Base-by-base conservation (phyloP, 1,140 invertebrate species). In the Acromyrmex heyeri region DNA sequence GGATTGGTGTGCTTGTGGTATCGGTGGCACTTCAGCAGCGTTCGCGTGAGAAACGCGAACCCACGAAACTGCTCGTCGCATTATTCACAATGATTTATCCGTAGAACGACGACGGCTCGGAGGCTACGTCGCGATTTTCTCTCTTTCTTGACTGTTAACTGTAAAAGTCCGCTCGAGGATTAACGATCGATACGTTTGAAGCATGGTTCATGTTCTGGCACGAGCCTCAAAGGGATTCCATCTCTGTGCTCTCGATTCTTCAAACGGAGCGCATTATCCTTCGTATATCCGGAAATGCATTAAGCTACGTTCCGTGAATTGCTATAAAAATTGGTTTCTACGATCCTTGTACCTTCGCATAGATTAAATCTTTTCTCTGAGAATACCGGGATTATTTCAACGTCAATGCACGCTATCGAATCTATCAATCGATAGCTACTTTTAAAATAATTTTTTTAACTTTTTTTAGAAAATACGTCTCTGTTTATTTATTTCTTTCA, bases 41-140 rank as follows among this genome's bases (percentile, higher is more conserved):
- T 73, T 92, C 87, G 92, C 92, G 91, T 92, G 92, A 86, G 72
- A 88, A 92, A 91, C 91, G 90, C 92, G 73, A 92, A 57, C 85
- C 78, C 73, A 87, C 86, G 86, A 89, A 87, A 86, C 64, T 85
- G 83, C 86, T 91, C 87, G 81, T 90, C 87, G 88, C 89, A 88
- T 90, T 92, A 92, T 92, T 92, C 87, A 91, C 87, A 91, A 92
- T 92, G 92, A 92, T 92, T 92, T 91, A 92, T 92, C 86, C 89
- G 76, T 50, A 70, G 57, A 53, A 81, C 85, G 30, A 81, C 85
- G 64, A 38, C 48, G 77, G 64, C 62, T 48, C 64, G 64, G 30
- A 44, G 77, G 50, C 21, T 81, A 61, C 67, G 65, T 82, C 67
- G 79, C 79, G 67, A 61, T 73, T 83, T 55, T 62, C 55, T 48